These are phyloP conservation scores for Drosophila dunni DNA, from an alignment of 1,140 invertebrate species.

Conservation along the genomic window DNA sequence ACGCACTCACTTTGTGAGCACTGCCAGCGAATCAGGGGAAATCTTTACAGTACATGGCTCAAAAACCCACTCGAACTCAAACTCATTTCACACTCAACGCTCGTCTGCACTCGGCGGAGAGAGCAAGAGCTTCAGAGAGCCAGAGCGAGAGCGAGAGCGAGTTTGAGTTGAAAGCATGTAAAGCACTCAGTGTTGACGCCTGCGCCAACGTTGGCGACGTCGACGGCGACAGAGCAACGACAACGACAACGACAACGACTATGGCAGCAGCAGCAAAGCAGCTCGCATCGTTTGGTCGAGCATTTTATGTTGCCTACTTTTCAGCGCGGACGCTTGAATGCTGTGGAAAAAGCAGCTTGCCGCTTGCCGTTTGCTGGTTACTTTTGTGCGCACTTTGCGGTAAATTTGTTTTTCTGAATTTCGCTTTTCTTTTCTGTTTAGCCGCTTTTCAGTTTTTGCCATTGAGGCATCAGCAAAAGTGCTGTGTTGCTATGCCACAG, in stretches of 20 bases:
- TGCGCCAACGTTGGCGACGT: conserved; percentile 45
- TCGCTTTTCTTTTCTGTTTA: not conserved
- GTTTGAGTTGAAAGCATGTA: not conserved
- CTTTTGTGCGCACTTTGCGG: conserved; percentile 36
- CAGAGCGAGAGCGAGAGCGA: conserved; percentile 31
- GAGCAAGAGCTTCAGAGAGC: conserved; percentile 12
- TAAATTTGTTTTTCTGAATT: conserved; percentile 24
- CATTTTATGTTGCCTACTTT: conserved; percentile 65
- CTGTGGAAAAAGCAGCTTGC: conserved; percentile 15
- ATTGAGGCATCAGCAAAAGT: no score
- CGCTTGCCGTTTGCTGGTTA: conserved; percentile 14
- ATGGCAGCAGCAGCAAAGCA: conserved; percentile 13
- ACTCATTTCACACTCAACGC: not conserved
- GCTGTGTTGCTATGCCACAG: no score
- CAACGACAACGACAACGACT: conserved; percentile 7
- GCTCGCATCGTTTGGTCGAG: conserved; percentile 3
- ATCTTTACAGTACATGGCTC: conserved; percentile 60
- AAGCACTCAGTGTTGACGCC: conserved; percentile 39
- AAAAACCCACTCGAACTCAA: conserved; percentile 54
- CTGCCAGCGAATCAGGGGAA: conserved; percentile 74
- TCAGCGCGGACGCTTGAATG: conserved; percentile 46
- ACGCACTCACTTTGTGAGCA: conserved; percentile 47
- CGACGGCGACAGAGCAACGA: conserved; percentile 16
- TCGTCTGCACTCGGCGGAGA: conserved; percentile 1
- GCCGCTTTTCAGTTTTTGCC: no score